Conservation (phyloP, 1,140 invertebrate genomes). For the Lasaia peninsularis region DNA sequence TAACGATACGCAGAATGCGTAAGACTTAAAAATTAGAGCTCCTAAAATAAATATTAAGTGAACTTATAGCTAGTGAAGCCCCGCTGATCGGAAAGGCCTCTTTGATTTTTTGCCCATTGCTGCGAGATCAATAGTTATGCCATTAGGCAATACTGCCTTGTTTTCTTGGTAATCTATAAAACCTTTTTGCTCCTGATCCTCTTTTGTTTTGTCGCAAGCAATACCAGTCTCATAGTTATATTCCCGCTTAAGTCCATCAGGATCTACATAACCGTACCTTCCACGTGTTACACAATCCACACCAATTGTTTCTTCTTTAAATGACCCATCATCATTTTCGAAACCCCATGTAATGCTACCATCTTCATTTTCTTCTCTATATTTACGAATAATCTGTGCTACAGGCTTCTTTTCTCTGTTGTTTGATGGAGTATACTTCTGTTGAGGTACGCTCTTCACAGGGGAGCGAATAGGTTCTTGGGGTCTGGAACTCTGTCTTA, state of each 20-base stretch:
- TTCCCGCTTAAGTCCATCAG: slow-evolving; percentile 85
- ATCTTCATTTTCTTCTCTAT: slow-evolving; percentile 87
- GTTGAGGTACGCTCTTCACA: slow-evolving; percentile 51
- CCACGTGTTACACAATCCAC: slow-evolving; percentile 88
- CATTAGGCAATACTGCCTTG: slow-evolving; percentile 83
- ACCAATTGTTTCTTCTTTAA: slow-evolving; percentile 90
- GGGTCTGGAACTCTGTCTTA: slow-evolving; percentile 63
- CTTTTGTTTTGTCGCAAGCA: slow-evolving; percentile 80
- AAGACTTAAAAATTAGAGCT: slow-evolving; percentile 55
- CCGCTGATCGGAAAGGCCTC: slow-evolving; percentile 76
- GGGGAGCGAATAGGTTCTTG: slow-evolving; percentile 69
- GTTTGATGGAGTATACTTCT: slow-evolving; percentile 54
- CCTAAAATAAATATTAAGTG: slow-evolving; percentile 68
- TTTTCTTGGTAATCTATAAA: slow-evolving; percentile 86
- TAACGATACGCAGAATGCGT: slow-evolving; percentile 3
- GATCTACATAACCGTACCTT: slow-evolving; percentile 90
- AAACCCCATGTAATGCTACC: slow-evolving; percentile 92
- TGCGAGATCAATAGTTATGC: slow-evolving; percentile 82
- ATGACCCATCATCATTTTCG: slow-evolving; percentile 88
- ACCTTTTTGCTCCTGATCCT: slow-evolving; percentile 79
- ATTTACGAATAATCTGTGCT: slow-evolving; percentile 85
- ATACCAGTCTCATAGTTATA: slow-evolving; percentile 86
- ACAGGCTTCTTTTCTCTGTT: slow-evolving; percentile 81
- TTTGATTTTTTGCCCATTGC: slow-evolving; percentile 84
- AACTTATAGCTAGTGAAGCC: slow-evolving; percentile 54